Base-by-base conservation (phyloP, 2,888 invertebrate species). In the Buathra laborator region DNA sequence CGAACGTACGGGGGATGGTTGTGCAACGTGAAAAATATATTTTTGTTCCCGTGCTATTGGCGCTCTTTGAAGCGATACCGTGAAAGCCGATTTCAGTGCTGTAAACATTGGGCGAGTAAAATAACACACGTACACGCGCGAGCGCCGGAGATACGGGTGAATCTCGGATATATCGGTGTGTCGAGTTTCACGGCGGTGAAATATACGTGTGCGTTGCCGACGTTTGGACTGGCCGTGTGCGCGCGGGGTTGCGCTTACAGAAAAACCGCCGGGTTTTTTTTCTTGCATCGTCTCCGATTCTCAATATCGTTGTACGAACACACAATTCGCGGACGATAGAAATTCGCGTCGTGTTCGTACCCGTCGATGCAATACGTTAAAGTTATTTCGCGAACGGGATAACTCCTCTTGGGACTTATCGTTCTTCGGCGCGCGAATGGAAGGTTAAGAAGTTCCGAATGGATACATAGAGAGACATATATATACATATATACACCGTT, bases 81-180 rank as follows among this genome's bases (percentile, higher is more conserved):
- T 59, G 68, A 68, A 75, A 87, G 87, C 86, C 88, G 85, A 80
- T 66, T 81, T 16, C 91, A 90, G 90, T 89, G 91, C 88, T 88
- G 90, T 90, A 90, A 92, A 91, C 90, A 91, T 88, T 82, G 89
- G 82, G 88, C 79, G 87, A 87, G 87, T 89, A 90, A 91, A 89
- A 56, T 91, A 88, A 87, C 75, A 86, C 86, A 82, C 83, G 66
- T 16, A 68, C 46, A 81, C 46, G 76, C 56, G n/a, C 46, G 76
- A 62, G 29, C 78, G 68, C 66, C 14, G 32, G 56, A 82, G 32
- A 62, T 19, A 74, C 43, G 56, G 66, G 56, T 66, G 74, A 64
- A 66, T 53, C 43, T 51, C 75, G 64, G 24, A 48, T 53, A 62
- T 81, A 29, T 68, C 43, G 71, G 46, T 46, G 43, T 12, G 67